A percentile compares a stretch with the other conserved stretches of the same genome.
These are phyloP conservation scores for Enteromius afrohamiltoni DNA, from an alignment of 2,797 vertebrate genomes.

Conservation along the genomic window DNA sequence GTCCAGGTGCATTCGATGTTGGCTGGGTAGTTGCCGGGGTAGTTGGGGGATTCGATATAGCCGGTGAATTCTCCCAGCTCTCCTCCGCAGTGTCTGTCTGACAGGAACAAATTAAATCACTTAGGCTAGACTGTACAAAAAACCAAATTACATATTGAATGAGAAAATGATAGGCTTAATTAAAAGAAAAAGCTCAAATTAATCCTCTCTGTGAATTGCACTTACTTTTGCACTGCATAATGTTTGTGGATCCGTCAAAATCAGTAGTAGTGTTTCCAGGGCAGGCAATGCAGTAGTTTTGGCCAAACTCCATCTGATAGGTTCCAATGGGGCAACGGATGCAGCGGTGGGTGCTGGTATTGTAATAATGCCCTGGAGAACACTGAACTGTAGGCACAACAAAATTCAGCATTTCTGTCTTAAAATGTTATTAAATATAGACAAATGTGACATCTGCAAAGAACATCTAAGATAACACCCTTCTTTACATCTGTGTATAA, in stretches of 20 bases:
- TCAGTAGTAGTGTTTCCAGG: conserved; percentile 97
- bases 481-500: neutral
- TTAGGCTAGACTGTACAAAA: neutral
- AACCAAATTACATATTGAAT: neutral
- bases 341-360: conserved; percentile 93
- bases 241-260: conserved; percentile 95
- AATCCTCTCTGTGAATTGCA: neutral
- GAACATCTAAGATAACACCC: neutral
- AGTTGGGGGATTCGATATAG: conserved; percentile 97
- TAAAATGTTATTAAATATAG: neutral
- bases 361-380: conserved; percentile 97
- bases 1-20: conserved; percentile 95
- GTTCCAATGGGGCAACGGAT: conserved; percentile 88
- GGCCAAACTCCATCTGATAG: conserved; percentile 94
- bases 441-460: neutral
- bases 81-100: conserved; percentile 94
- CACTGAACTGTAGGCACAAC: conserved; percentile 85
- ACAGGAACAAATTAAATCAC: conserved; percentile 57
- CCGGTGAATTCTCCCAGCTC: conserved; percentile 94
- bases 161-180: neutral
- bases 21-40: conserved; percentile 95
- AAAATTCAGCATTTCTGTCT: neutral
- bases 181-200: neutral
- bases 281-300: conserved; percentile 90
- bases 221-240: conserved; percentile 98